Percentiles rank a stretch among this genome's conserved stretches.
These are phyloP conservation scores for Phoxinus phoxinus DNA, from an alignment of 2,113 vertebrate genomes.

Conservation along the genomic window DNA sequence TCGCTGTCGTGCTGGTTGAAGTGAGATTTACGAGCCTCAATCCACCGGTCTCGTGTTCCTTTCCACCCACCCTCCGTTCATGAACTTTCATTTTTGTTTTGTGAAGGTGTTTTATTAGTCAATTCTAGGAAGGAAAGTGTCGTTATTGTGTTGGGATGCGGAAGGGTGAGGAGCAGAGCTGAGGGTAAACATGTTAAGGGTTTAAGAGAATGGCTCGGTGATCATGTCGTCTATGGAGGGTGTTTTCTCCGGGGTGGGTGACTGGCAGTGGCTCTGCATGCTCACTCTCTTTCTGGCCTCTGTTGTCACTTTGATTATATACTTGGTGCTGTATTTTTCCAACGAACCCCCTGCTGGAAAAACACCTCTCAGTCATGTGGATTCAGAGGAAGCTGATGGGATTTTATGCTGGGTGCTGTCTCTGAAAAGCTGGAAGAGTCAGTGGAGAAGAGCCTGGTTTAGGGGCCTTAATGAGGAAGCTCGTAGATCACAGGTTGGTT, in stretches of 20 bases:
- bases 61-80: background rate
- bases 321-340: constrained; percentile 80
- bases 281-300: constrained; percentile 82
- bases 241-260: constrained; percentile 67
- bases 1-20: background rate
- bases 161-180: background rate
- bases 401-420: constrained; percentile 88
- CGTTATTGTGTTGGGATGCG: constrained; percentile 5
- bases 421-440: constrained; percentile 82
- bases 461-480: constrained; percentile 80
- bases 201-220: background rate
- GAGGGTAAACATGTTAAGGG: constrained; percentile 13
- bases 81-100: constrained; percentile 9
- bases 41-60: background rate
- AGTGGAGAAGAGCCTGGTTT: constrained; percentile 89
- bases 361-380: constrained; percentile 44
- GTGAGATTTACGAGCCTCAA: background rate
- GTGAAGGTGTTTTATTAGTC: background rate
- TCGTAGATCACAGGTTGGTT: constrained; percentile 77
- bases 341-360: constrained; percentile 40
- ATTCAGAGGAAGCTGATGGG: constrained; percentile 74
- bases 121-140: background rate
- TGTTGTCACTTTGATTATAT: constrained; percentile 76
- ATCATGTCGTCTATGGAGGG: constrained; percentile 29
- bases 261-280: constrained; percentile 82